These are phyloP conservation scores for Esperia sulphurella DNA, from an alignment of 2,888 invertebrate species.

Conservation along the genomic window DNA sequence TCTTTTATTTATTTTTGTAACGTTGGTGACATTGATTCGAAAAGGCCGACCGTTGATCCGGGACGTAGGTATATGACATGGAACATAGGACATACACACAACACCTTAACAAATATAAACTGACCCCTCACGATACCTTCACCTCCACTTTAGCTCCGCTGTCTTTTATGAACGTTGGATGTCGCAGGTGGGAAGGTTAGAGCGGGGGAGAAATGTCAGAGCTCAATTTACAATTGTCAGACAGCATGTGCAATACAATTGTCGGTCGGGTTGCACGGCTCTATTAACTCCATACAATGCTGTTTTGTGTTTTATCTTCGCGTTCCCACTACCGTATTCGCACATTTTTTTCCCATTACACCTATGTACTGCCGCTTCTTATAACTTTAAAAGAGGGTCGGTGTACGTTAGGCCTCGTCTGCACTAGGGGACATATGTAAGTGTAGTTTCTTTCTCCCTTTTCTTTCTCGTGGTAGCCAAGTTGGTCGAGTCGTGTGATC, in stretches of 20 bases:
- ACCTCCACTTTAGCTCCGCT: neutral
- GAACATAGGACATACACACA: too few species aligned
- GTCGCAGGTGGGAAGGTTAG: neutral
- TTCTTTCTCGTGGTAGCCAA: too few species aligned
- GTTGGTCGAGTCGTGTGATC: too few species aligned
- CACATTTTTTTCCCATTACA: slow-evolving; percentile 64
- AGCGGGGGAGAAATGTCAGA: neutral
- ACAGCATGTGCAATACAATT: slow-evolving; percentile 34
- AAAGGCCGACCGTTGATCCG: neutral
- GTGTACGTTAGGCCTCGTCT: slow-evolving; percentile 18
- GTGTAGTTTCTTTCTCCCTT: too few species aligned
- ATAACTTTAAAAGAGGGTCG: slow-evolving; percentile 43
- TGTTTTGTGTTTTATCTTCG: slow-evolving; percentile 47
- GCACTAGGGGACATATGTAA: too few species aligned
- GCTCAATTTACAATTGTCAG: neutral
- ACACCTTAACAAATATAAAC: too few species aligned
- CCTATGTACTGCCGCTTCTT: slow-evolving; percentile 27
- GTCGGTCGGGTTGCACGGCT: slow-evolving; percentile 47
- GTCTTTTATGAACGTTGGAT: neutral
- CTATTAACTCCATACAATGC: slow-evolving; percentile 54
- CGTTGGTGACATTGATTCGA: too few species aligned
- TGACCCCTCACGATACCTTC: too few species aligned
- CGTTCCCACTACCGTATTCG: slow-evolving; percentile 62
- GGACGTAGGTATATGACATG: neutral
- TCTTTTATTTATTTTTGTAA: too few species aligned